These are phyloP conservation scores for Suricata suricatta DNA, from an alignment of 2,113 vertebrate genomes.

Conservation along the genomic window DNA sequence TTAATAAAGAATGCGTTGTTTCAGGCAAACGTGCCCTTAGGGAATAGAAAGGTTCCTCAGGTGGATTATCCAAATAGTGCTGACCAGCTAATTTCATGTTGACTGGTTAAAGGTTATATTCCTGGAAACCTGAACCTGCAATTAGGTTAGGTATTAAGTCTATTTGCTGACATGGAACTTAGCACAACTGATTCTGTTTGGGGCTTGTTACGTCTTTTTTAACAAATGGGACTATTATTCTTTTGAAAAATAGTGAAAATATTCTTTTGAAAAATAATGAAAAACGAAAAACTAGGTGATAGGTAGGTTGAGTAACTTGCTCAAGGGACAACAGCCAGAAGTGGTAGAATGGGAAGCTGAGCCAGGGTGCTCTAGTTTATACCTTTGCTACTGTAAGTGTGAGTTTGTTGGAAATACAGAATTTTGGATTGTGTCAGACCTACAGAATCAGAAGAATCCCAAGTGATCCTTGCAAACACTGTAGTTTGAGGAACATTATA, in stretches of 20 bases:
- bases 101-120: not conserved
- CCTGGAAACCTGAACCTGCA: not conserved
- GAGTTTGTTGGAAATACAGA: not conserved
- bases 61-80: not conserved
- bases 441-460: not conserved
- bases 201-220: not conserved
- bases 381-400: not conserved
- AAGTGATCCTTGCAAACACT: not conserved
- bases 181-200: not conserved
- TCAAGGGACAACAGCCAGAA: not conserved
- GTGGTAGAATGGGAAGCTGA: not conserved
- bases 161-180: not conserved
- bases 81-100: not conserved
- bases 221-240: not conserved
- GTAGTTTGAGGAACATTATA: not conserved
- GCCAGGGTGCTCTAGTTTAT: accelerated
- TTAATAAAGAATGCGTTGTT: not conserved
- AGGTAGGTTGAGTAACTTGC: not conserved
- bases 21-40: not conserved
- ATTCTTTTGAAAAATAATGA: too few species aligned
- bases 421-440: not conserved
- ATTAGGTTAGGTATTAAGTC: not conserved
- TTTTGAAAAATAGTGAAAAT: not conserved
- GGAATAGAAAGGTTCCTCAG: not conserved
- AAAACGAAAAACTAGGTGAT: not conserved